These are phyloP conservation scores for Prionace glauca DNA, from an alignment of 2,797 vertebrate species.

Conservation along the genomic window DNA sequence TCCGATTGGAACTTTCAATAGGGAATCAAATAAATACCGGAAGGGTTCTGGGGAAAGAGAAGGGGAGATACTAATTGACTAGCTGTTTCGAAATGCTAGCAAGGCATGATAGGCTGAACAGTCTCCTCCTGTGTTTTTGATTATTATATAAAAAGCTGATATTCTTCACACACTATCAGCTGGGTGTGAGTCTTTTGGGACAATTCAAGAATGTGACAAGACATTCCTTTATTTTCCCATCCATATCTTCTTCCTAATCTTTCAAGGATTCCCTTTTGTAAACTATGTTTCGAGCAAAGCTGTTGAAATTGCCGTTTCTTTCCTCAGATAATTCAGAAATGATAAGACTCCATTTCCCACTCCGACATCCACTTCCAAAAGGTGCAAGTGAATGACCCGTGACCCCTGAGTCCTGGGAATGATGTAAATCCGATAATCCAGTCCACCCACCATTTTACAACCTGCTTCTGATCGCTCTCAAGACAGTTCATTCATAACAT, in stretches of 20 bases:
- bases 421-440: background rate
- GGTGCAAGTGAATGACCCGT: background rate
- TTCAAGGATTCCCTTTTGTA: background rate
- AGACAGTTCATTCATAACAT: background rate
- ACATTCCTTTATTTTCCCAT: background rate
- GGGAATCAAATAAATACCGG: background rate
- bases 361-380: background rate
- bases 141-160: background rate
- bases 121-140: background rate
- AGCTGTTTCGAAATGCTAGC: background rate
- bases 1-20: background rate
- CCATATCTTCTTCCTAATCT: background rate
- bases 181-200: background rate
- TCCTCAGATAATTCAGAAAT: background rate
- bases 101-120: background rate
- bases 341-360: background rate
- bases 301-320: background rate
- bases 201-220: background rate
- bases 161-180: background rate
- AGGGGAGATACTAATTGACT: background rate
- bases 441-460: background rate
- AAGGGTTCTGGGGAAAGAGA: background rate
- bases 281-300: background rate
- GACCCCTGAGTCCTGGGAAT: background rate
- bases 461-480: background rate